A percentile compares a stretch with the other conserved stretches of the same genome.
These are phyloP conservation scores for Drosophila kurseongensis DNA, from an alignment of 1,140 invertebrate genomes.

Conservation along the genomic window DNA sequence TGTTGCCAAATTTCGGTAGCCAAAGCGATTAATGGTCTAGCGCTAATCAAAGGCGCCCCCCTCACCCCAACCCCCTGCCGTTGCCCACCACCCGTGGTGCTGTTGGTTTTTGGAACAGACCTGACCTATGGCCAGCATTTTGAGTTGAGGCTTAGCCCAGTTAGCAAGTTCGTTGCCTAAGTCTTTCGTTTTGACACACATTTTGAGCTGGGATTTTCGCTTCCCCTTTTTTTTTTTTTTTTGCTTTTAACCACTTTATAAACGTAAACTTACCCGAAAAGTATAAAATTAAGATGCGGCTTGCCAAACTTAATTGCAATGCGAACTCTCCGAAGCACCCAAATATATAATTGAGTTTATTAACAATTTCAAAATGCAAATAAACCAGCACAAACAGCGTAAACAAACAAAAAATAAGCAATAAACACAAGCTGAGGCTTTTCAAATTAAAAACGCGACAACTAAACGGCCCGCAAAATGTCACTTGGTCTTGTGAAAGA, in stretches of 20 bases:
- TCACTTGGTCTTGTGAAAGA: constrained; percentile 83
- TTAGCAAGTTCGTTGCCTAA: constrained; percentile 75
- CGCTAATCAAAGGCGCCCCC: constrained; percentile 49
- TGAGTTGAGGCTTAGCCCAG: constrained; percentile 40
- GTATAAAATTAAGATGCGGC: constrained; percentile 19
- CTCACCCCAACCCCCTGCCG: too few species aligned
- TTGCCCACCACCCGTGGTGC: neutral
- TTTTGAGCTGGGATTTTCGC: constrained; percentile 10
- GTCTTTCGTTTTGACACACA: constrained; percentile 65
- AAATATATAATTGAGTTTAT: constrained; percentile 43
- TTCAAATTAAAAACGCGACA: constrained; percentile 32
- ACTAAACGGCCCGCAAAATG: constrained; percentile 47
- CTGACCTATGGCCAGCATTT: constrained; percentile 51
- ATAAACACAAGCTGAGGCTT: constrained; percentile 10
- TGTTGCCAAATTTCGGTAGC: constrained; percentile 53
- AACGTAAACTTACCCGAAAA: constrained; percentile 20
- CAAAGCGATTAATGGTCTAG: constrained; percentile 57
- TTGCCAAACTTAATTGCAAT: constrained; percentile 44
- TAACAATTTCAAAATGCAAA: constrained; percentile 47
- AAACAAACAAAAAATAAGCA: constrained; percentile 8
- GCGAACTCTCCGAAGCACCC: constrained; percentile 29
- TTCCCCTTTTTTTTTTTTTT: neutral
- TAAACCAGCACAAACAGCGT: constrained; percentile 25
- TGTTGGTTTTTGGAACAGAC: constrained; percentile 13
- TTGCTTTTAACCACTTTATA: neutral